Evolutionary conservation across 1,140 invertebrate species (phyloP).

Genomic region (Lineus longissimus): DNA sequence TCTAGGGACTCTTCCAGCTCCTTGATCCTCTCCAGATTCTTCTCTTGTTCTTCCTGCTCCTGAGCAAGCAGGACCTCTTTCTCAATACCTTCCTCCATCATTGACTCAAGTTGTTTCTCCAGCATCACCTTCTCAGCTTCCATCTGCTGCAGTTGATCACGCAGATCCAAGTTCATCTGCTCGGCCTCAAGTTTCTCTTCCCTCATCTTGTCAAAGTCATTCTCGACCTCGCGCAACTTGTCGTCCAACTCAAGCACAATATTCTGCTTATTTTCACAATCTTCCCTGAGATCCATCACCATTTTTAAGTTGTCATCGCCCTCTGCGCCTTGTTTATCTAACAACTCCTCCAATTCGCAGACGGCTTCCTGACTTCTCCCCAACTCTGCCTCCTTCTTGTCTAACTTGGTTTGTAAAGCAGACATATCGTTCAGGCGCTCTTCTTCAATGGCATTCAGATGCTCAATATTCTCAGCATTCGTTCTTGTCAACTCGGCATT

Average conservation of each 20-base stretch:
- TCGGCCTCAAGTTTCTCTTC: no score
- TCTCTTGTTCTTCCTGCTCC: background rate
- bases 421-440: constrained; percentile 29
- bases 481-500: constrained; percentile 25
- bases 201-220: no score
- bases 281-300: no score
- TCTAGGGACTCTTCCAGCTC: constrained; percentile 12
- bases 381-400: constrained; percentile 22
- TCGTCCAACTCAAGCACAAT: no score
- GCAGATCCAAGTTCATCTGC: no score
- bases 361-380: no score
- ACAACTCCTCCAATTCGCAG: no score
- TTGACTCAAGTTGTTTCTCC: constrained; percentile 10
- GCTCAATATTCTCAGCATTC: background rate
- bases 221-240: no score
- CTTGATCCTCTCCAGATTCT: constrained; percentile 11
- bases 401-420: constrained; percentile 30
- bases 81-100: constrained; percentile 15
- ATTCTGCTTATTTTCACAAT: no score
- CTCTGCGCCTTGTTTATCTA: no score
- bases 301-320: no score
- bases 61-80: background rate
- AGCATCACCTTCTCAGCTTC: constrained; percentile 24
- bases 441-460: constrained; percentile 1
- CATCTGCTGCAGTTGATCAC: no score